phyloP scores from a whole-genome alignment of 23 tunicate species.

The Botrylloides violaceus region DNA sequence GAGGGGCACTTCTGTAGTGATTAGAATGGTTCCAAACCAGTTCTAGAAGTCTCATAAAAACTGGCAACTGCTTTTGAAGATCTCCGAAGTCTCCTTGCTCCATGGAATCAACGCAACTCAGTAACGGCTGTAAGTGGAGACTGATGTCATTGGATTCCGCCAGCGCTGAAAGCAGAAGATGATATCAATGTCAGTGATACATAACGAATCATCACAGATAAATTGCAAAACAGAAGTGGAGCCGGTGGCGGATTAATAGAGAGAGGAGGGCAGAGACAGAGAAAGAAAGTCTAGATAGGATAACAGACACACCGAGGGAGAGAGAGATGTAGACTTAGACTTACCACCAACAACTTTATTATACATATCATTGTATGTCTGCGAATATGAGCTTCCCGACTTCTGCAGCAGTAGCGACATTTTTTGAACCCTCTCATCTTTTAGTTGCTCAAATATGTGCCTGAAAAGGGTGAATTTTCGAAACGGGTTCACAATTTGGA shows the following conservation, averaged over 20 bases:
- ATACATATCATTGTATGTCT: conserved; percentile 52
- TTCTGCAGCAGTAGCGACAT: conserved; percentile 65
- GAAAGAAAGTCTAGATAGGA: too few species aligned
- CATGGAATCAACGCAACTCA: conserved; percentile 51
- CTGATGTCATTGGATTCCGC: conserved; percentile 71
- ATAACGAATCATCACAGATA: too few species aligned
- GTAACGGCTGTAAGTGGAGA: conserved; percentile 49
- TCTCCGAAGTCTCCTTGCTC: conserved; percentile 71
- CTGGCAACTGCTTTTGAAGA: conserved; percentile 37
- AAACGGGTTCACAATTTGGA: too few species aligned
- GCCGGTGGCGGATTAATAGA: neutral
- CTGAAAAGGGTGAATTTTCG: conserved; percentile 12
- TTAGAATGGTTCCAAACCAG: conserved; percentile 66
- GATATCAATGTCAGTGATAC: too few species aligned
- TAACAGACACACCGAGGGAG: too few species aligned
- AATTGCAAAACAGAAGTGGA: too few species aligned
- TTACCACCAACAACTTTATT: conserved; percentile 46
- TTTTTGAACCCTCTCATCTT: conserved; percentile 50
- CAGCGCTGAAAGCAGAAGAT: conserved; percentile 35
- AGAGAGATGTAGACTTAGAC: neutral
- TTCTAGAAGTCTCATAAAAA: conserved; percentile 64
- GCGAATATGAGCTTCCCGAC: conserved; percentile 90
- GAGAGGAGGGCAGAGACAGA: too few species aligned
- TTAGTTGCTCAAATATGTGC: conserved; percentile 61
- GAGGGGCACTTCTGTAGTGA: conserved; percentile 57